Base-by-base conservation (phyloP, 1,140 invertebrate species). In the Eriosoma lanigerum region DNA sequence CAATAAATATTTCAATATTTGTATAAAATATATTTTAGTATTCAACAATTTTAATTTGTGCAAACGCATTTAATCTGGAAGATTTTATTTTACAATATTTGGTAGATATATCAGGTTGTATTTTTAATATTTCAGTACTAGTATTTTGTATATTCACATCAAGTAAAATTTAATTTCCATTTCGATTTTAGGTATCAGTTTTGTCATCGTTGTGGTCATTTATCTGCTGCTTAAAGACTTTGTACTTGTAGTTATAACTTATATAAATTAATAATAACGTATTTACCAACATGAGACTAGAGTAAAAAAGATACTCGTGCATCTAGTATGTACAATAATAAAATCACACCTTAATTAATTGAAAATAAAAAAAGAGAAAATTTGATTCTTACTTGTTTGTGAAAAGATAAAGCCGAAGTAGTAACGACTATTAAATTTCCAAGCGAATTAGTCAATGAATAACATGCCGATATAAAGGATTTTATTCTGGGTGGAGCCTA, bases 291-390 rank as follows among this genome's bases (percentile, higher is more conserved):
- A 98, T 96, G 0, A 97, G 86, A 0, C 88, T 91, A 52, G 95
- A 93, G 85, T 95, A 98, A 1, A 97, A 86, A 87, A 96, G 92
- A 86, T 96, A 96, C 85, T 97, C 94, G 44, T 88, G 89, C 29
- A 91, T 90, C 93, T 96, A 87, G n/a, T 60, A 8, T 60, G 19
- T 56, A 8, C 3, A 6, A 60, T 26, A 9, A 85, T 38, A 81
- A 87, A 82, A 3, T 85, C 0, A 5, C n/a, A n/a, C n/a, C n/a
- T n/a, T n/a, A n/a, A n/a, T n/a, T n/a, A n/a, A n/a, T 21, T 4
- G 38, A 12, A 10, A 13, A 68, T 10, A 8, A 10, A 5, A 0
- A 2, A 21, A n/a, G 4, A 48, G 8, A 50, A 46, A 38, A 0
- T 29, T 32, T 48, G 52, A 73, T 84, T 86, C 89, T 89, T 85